Evolutionary conservation across 1,140 invertebrate species (phyloP), one percentile per base, ranked within the genome.

Genomic region (Trypoxylus dichotomus): DNA sequence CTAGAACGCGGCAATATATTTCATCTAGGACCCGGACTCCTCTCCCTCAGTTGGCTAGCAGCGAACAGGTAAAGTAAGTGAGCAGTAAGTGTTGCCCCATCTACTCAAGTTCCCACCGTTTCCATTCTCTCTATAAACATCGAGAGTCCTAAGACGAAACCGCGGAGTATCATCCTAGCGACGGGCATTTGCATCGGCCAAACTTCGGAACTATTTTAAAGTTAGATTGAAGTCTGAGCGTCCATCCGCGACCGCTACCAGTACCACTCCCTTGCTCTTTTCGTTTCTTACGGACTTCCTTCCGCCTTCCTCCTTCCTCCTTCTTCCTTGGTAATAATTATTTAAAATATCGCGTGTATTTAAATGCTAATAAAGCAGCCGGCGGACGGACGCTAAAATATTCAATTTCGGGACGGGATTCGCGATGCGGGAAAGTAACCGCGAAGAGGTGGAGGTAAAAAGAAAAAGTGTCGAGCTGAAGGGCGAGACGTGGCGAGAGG

Each of bases 141-240:
- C 13, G 25, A 19, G 60, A 63, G 60, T 63, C 21, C 32, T 63
- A 27, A 27, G 24, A 63, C 24, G 60, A 27, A 63, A 63, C 5
- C 32, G 7, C 60, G 60, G 6, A 63, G 6, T 63, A 63, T n/a
- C n/a, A n/a, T 27, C 19, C 60, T 13, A 63, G 60, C n/a, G 13
- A 8, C 32, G 32, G 24, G 60, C 19, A 63, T 63, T 63, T 63
- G 60, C 60, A 24, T 27, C 3, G 60, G n/a, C 21, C n/a, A 63
- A 63, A 63, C 60, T 63, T 63, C 13, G 60, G 21, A 63, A 63
- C 60, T 63, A 63, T 63, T 63, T 63, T 63, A 63, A 63, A 63
- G 60, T 63, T 63, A 63, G 60, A 63, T 63, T 63, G 60, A 63
- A 63, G 60, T 24, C 60, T 11, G 3, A 15, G 43, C 43, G 8